Evolutionary conservation across 2,797 vertebrate species (phyloP), one percentile per base, ranked within the genome.

Genomic region (Champsocephalus esox): DNA sequence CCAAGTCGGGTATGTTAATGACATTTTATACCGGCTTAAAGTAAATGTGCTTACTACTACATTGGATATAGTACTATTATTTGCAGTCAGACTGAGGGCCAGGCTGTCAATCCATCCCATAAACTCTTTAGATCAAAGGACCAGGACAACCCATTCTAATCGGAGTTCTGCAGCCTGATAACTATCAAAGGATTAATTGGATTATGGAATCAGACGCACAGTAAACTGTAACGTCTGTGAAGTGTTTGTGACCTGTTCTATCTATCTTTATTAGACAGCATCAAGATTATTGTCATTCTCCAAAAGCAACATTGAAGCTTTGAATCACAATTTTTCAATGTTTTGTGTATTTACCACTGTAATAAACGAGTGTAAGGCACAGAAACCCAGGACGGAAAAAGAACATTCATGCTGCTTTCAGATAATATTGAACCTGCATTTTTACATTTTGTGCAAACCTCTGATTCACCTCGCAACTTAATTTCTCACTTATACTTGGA

Each of bases 131-230:
- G 76, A 82, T 81, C 79, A 70, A 76, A 56, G 21, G 66, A 70
- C 81, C 83, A 75, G 81, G 85, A 79, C 81, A 84, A 87, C 84
- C 84, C 73, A 80, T 80, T 77, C 75, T 87, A 88, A 90, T 85
- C 73, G 72, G 73, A 55, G 60, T 61, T 61, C 50, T 76, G 74
- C 81, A 73, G 83, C 69, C 76, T 84, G 86, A 85, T 87, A 81
- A 70, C 46, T 66, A 80, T 85, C 65, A 0, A 62, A 78, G 76
- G 86, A 81, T 87, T 81, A 88, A 85, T 80, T 86, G 74, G 55
- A 83, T 70, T 73, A 52, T 56, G 38, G 51, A 79, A 51, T 77
- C 73, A 62, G 45, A 58, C 43, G 66, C 44, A 61, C 6, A 52
- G 54, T 32, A 58, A 57, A 58, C 44, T 49, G 8, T 38, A 38